These are phyloP conservation scores for Artemia sinica DNA, from an alignment of 2,888 invertebrate species.

Conservation along the genomic window DNA sequence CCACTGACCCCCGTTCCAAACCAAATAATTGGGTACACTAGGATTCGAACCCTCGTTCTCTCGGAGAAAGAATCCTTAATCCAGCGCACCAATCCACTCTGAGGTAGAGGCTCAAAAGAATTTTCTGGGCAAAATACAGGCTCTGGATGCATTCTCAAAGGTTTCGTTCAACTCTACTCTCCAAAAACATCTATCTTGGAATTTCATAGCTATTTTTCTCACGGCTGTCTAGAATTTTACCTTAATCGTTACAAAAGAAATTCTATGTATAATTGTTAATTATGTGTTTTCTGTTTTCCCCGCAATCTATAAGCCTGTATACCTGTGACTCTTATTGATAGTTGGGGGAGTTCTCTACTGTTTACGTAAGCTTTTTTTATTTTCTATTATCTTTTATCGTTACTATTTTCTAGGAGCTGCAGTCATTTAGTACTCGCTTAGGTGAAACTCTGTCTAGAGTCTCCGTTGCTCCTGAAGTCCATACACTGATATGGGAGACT, in stretches of 20 bases:
- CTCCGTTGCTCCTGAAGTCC: constrained; percentile 48
- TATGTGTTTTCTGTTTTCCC: background rate
- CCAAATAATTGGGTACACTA: no score
- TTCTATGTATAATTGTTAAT: background rate
- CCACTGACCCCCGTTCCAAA: no score
- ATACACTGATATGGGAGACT: constrained; percentile 64
- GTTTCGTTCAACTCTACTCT: no score
- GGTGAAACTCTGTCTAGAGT: constrained; percentile 42
- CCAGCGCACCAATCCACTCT: no score
- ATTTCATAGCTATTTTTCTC: constrained; percentile 6
- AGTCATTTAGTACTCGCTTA: constrained; percentile 57
- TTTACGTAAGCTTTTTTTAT: background rate
- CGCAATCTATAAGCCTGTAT: background rate
- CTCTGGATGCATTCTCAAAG: no score
- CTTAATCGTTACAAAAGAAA: background rate
- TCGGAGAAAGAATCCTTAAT: no score
- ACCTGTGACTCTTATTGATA: background rate
- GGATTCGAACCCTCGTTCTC: no score
- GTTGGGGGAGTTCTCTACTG: background rate
- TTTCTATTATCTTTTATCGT: background rate
- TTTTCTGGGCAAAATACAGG: no score
- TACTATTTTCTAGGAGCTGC: constrained; percentile 40
- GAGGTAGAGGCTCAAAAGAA: no score
- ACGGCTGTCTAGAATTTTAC: background rate
- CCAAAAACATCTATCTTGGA: no score